Base-by-base conservation (phyloP, 23 tunicate species). In the Styela plicata region DNA sequence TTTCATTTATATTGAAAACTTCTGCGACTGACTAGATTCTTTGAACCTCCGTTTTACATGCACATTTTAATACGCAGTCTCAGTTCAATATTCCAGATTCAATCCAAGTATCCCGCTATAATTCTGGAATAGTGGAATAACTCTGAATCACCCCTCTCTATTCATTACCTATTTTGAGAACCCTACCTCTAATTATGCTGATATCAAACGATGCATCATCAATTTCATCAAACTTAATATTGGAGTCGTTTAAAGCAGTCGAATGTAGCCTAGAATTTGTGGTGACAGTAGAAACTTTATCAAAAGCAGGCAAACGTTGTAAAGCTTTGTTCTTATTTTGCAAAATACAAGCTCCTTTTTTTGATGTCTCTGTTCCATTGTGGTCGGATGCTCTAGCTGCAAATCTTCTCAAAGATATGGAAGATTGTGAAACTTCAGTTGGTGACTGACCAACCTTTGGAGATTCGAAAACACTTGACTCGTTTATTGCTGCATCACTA, bases 101-200 rank as follows among this genome's bases (percentile, higher is more conserved):
- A n/a, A n/a, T n/a, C n/a, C n/a, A n/a, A n/a, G n/a, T n/a, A n/a
- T n/a, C n/a, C n/a, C n/a, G n/a, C n/a, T n/a, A n/a, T n/a, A n/a
- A n/a, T n/a, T n/a, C n/a, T n/a, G n/a, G n/a, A n/a, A n/a, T n/a
- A n/a, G n/a, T n/a, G n/a, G 23, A n/a, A n/a, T n/a, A n/a, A n/a
- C n/a, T n/a, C n/a, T n/a, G n/a, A n/a, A n/a, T n/a, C n/a, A n/a
- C n/a, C n/a, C n/a, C n/a, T n/a, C n/a, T n/a, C n/a, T n/a, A n/a
- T n/a, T n/a, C n/a, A n/a, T n/a, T n/a, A n/a, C n/a, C n/a, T n/a
- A n/a, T n/a, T n/a, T n/a, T n/a, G n/a, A n/a, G n/a, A n/a, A n/a
- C n/a, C n/a, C 3, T 30, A 71, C 77, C 77, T 71, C 29, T 71
- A 17, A 71, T 71, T 16, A 71, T 34, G 35, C 77, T 71, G 37